Evolutionary conservation across 2,888 invertebrate species (phyloP).

Genomic region (Periphyllus acericola): DNA sequence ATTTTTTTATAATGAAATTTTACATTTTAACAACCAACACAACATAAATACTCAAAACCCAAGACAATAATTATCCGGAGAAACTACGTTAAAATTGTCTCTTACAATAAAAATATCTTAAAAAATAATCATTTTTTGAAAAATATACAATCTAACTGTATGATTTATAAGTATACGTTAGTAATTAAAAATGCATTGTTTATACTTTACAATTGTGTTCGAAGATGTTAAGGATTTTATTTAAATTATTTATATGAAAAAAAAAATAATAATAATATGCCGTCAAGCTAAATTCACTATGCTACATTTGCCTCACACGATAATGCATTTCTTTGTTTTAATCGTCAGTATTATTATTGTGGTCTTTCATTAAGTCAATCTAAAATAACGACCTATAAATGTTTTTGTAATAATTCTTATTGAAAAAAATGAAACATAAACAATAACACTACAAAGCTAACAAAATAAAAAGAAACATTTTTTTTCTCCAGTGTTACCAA

Average conservation of each 20-base stretch:
- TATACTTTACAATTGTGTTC: no score
- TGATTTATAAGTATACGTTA: no score
- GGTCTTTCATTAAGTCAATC: not conserved
- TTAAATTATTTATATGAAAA: no score
- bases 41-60: not conserved
- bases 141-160: no score
- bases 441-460: not conserved
- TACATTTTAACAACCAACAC: not conserved
- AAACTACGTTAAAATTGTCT: no score
- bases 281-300: no score
- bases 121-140: no score
- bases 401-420: not conserved
- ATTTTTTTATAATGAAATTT: not conserved
- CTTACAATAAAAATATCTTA: no score
- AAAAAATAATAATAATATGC: no score
- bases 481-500: conserved; percentile 15
- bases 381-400: not conserved
- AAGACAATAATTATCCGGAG: no score
- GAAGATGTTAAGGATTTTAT: no score
- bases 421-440: not conserved
- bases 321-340: not conserved
- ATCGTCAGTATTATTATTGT: not conserved
- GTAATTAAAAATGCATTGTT: no score
- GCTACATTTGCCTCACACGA: not conserved
- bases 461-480: not conserved